Base-by-base conservation (phyloP, 2,888 invertebrate species). In the Monochamus alternatus region DNA sequence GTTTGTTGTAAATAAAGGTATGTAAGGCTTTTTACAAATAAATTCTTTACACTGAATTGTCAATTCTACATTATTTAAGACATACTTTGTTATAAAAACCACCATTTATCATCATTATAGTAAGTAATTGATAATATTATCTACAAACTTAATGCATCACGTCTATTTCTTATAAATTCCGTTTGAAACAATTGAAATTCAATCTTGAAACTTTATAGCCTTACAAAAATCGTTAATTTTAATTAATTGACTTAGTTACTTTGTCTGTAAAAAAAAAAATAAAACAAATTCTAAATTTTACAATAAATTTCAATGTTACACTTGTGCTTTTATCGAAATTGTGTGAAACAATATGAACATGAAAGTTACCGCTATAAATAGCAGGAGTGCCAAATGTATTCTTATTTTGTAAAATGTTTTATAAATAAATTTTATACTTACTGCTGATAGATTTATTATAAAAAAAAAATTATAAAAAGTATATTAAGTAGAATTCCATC, bases 21-120 rank as follows among this genome's bases (percentile, higher is more conserved):
- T 88, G 87, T 88, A 88, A 88, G 88, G 88, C 88, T 89, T 88
- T 89, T 88, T 88, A 88, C 87, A 85, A 88, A 88, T 87, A 86
- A 88, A 88, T 88, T 82, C 77, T 83, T 83, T 83, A 81, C 83
- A 81, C 76, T 80, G 78, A 81, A 75, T 70, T 73, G 60, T 76
- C 65, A 76, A 75, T 76, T 75, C 62, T 72, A 73, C 38, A 73
- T 76, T 55, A 73, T 78, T 77, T 66, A 51, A 71, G 31, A 47
- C 47, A 44, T n/a, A n/a, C 66, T 12, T 66, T 66, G 66, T 66
- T 12, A 52, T 55, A 66, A 38, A 5, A 30, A 32, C 52, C 30
- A 47, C 47, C 65, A 66, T 66, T 31, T 38, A 5, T 38, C 38
- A 5, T 38, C 38, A 5, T 7, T 38, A 38, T 38, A 38, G 38